Base-by-base conservation (phyloP, 2,888 invertebrate genomes). In the Drosophila quinaria region DNA sequence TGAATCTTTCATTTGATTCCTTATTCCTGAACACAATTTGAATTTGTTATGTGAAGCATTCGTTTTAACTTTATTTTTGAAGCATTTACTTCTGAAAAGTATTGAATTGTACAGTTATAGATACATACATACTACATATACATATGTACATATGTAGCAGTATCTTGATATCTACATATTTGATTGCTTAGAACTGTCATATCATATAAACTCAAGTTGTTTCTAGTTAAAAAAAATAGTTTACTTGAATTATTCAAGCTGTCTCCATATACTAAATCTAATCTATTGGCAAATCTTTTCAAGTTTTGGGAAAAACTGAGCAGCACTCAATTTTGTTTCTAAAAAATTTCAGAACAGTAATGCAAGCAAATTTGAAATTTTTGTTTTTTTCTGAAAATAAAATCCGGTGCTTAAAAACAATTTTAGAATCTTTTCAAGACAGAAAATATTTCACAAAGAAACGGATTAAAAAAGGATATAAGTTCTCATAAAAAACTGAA, bases 1-100 rank as follows among this genome's bases (percentile, higher is more conserved):
- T 33, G 13, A 50, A 51, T 51, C 31, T 51, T 55, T 31, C 47
- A 22, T 42, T 22, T 25, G 25, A 29, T 42, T 44, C 4, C 17
- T 22, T 22, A 22, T 22, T 22, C 22, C 22, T 42, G 22, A 31
- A 22, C 5, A 17, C 35, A 35, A 9, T 31, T 47, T 19, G 47
- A 15, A 15, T 22, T 13, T 13, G 22, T 44, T 44, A 22, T 19
- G 42, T 4, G 41, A 0, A 41, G 4, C 4, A 10, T 37, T 37
- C 5, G 13, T n/a, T 37, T 37, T n/a, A n/a, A 15, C 15, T 15
- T 17, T 2, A 8, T 29, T 29, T 29, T 8, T 29, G 8, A 8
- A 29, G 2, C 8, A 29, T 29, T 29, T 29, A 2, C 29, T 29
- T 29, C 1, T 31, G 8, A 15, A 33, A 11, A 15, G 19, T 47